Evolutionary conservation across 23 tunicate genomes (phyloP), one percentile per base, ranked within the genome.

Genomic region (Phallusia fumigata): DNA sequence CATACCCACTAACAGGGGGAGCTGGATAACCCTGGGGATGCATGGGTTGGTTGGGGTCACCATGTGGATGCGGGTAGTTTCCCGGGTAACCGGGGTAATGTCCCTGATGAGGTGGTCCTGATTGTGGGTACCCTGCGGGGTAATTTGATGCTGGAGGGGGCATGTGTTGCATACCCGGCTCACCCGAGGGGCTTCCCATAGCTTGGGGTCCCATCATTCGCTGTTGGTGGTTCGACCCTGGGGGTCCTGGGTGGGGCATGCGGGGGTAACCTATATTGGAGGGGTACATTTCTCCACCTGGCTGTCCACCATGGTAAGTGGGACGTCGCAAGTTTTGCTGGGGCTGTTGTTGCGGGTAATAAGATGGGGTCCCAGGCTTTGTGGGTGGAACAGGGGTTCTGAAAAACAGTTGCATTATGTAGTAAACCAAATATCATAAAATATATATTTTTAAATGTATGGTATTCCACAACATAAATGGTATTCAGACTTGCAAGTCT

Each of bases 201-300:
- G 81, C 83, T 19, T 65, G 83, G 36, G 90, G 90, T 11, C 86
- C 91, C 91, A 87, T 87, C 77, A 82, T 58, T 19, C 91, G 45
- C 6, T 87, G 82, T 15, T 74, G 84, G 64, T 74, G 91, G 40
- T 33, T 82, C 10, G 49, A 74, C 33, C 82, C 82, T n/a, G 52
- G 52, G 52, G 74, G 40, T 30, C 87, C 87, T 21, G 87, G 76
- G 78, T 85, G 88, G 35, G 86, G 77, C 91, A 87, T 87, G 24
- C 91, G 82, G 16, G 85, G 91, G 33, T 80, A 87, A 15, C 76
- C 76, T 78, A 85, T 65, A 64, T 52, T 80, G 31, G 75, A 80
- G 34, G 75, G 91, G 78, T 82, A 65, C 86, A 76, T 45, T 35
- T 81, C 91, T 0, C 69, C 76, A 21, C 82, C 69, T 16, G 8